Percentiles rank a stretch among this genome's conserved stretches.
phyloP scores from a whole-genome alignment of 2,113 vertebrate species.

The Neodon shergylaensis region DNA sequence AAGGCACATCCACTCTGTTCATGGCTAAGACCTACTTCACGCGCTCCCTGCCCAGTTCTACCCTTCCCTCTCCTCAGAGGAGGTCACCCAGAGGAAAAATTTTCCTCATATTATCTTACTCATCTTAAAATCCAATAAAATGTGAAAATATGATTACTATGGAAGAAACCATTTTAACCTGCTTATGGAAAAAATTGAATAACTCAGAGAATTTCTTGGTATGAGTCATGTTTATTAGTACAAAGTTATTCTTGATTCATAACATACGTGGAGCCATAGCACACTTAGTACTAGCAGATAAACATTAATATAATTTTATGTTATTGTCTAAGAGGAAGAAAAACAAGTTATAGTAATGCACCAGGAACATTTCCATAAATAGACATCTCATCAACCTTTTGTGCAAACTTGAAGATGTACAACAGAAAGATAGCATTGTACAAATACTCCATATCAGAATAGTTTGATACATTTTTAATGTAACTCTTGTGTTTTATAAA shows the following conservation, averaged over 20 bases:
- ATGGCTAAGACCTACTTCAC: fast-evolving
- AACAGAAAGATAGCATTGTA: neutral
- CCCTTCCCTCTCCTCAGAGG: neutral
- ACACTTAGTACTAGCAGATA: neutral
- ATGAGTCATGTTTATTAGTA: neutral
- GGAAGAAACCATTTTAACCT: slow-evolving; percentile 38
- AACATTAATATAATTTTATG: neutral
- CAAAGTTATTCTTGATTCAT: neutral
- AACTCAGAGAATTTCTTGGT: slow-evolving; percentile 15
- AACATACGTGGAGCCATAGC: neutral
- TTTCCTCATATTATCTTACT: neutral
- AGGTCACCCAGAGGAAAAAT: neutral
- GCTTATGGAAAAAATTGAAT: slow-evolving; percentile 47
- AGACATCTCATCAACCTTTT: neutral
- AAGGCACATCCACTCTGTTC: fast-evolving
- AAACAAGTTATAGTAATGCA: neutral
- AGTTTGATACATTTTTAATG: neutral
- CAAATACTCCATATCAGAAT: neutral
- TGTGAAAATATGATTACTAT: slow-evolving; percentile 28
- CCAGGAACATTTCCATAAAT: neutral
- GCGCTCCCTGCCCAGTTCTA: fast-evolving
- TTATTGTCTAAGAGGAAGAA: neutral
- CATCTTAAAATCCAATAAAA: neutral
- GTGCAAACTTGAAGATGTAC: neutral
- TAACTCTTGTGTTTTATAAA: neutral